Evolutionary conservation across 2,797 vertebrate genomes (phyloP).

Genomic region (Gambelia wislizenii): DNA sequence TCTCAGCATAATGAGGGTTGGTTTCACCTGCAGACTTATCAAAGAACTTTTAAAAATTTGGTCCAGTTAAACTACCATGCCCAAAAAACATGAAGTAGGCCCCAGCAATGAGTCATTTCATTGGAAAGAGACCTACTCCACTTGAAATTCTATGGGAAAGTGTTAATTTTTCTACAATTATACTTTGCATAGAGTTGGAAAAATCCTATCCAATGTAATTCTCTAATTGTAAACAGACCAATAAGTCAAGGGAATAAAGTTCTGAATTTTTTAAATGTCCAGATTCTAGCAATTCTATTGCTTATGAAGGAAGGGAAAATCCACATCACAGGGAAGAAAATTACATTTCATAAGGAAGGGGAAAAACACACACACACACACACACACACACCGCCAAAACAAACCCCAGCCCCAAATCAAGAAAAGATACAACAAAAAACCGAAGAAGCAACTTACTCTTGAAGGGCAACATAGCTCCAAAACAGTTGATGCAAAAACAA

Average conservation of each 20-base stretch:
- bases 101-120: background rate
- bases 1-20: background rate
- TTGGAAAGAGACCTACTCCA: background rate
- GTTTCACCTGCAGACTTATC: background rate
- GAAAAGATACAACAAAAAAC: slow-evolving; percentile 1
- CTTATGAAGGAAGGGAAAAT: background rate
- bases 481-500: slow-evolving; percentile 69
- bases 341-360: background rate
- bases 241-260: background rate
- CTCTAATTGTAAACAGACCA: background rate
- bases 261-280: background rate
- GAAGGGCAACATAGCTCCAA: slow-evolving; percentile 74
- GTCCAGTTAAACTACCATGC: background rate
- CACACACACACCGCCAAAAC: slow-evolving; percentile 12
- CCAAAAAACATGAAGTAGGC: background rate
- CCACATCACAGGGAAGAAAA: slow-evolving; percentile 25
- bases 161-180: background rate
- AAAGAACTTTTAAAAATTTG: background rate
- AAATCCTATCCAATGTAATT: background rate
- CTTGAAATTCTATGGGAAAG: background rate
- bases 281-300: background rate
- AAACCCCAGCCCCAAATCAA: slow-evolving; percentile 12
- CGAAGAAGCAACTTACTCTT: slow-evolving; percentile 72
- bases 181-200: background rate
- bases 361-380: background rate